Evolutionary conservation across 2,113 vertebrate species (phyloP).

Genomic region (Rallus limicola): DNA sequence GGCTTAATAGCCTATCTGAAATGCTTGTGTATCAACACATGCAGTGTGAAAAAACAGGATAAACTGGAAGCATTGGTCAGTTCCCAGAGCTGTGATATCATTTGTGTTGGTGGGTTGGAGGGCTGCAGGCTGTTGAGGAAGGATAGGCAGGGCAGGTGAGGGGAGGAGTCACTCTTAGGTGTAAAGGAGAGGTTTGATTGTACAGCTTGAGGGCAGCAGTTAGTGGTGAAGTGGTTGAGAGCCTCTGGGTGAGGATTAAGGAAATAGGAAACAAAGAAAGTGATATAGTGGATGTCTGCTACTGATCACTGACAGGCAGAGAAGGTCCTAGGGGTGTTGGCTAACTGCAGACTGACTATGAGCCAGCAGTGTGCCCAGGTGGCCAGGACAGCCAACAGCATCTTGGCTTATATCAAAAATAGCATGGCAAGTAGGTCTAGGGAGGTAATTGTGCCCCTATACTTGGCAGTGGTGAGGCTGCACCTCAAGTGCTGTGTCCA

Average conservation of each 20-base stretch:
- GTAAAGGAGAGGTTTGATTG: neutral
- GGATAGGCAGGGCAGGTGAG: neutral
- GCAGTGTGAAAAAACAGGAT: neutral
- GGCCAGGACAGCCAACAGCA: no score
- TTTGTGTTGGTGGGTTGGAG: neutral
- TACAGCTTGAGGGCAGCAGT: neutral
- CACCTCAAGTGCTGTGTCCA: no score
- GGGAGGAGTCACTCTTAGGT: neutral
- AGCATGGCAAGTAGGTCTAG: no score
- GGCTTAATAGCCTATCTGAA: neutral
- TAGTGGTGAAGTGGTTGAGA: neutral
- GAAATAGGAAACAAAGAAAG: neutral
- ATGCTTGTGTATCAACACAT: neutral
- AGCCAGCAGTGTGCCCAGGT: no score
- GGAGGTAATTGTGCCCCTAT: no score
- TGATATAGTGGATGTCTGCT: no score
- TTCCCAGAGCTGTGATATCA: neutral
- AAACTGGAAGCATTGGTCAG: accelerated
- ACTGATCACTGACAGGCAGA: no score
- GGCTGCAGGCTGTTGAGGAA: neutral
- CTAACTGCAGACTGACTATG: no score
- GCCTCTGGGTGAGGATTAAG: neutral
- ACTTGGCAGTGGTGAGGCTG: no score
- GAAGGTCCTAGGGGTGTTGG: no score
- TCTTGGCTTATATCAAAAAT: no score